A percentile compares a stretch with the other conserved stretches of the same genome.
Evolutionary conservation across 1,140 invertebrate species (phyloP).

Genomic region (Drosophila melanica): DNA sequence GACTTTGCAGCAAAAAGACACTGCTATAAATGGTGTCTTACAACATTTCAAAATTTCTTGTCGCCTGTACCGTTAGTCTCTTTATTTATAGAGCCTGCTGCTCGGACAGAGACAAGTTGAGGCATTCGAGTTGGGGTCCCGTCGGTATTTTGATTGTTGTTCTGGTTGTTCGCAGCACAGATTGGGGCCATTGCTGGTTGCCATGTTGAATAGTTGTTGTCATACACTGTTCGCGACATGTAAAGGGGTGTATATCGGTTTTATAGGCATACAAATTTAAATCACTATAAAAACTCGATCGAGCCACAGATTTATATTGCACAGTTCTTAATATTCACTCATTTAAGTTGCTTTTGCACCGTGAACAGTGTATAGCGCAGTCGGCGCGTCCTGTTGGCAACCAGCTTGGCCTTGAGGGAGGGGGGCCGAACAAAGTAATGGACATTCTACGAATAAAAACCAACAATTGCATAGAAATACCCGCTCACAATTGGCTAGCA

Average conservation of each 20-base stretch:
- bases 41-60: too few relatives aligned
- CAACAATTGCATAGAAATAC: too few relatives aligned
- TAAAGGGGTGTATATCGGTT: not conserved
- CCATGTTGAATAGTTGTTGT: constrained; percentile 18
- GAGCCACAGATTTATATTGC: not conserved
- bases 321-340: too few relatives aligned
- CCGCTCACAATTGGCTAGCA: too few relatives aligned
- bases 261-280: not conserved
- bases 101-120: constrained; percentile 4
- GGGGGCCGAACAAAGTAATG: too few relatives aligned
- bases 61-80: constrained; percentile 7
- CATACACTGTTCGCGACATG: not conserved
- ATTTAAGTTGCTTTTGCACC: too few relatives aligned
- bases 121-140: constrained; percentile 54
- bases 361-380: too few relatives aligned
- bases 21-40: too few relatives aligned
- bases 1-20: too few relatives aligned
- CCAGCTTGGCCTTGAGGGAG: too few relatives aligned
- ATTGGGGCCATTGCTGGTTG: constrained; percentile 42
- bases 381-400: too few relatives aligned
- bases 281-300: not conserved
- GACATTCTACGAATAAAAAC: too few relatives aligned
- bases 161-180: constrained; percentile 17
- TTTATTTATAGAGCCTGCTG: constrained; percentile 12
- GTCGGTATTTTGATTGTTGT: constrained; percentile 57